phyloP scores from a whole-genome alignment of 2,797 vertebrate species.

The Telmatherina bonti region DNA sequence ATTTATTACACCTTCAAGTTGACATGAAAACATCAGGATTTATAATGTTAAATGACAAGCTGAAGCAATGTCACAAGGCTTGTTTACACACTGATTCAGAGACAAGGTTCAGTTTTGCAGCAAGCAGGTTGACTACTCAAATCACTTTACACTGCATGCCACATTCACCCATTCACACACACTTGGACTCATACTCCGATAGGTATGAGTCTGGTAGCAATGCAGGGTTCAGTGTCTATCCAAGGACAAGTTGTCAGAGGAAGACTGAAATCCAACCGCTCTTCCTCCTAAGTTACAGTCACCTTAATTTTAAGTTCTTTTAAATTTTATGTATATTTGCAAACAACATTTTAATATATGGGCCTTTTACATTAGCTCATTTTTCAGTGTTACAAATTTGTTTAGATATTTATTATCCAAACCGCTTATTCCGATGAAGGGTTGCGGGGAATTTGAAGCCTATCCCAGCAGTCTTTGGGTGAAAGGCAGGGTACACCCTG shows the following conservation, averaged over 20 bases:
- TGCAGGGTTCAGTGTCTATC: too few species aligned
- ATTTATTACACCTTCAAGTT: background rate
- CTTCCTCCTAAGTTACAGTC: too few species aligned
- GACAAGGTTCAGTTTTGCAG: background rate
- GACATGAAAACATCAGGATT: background rate
- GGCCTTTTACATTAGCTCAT: background rate
- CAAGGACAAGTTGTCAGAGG: too few species aligned
- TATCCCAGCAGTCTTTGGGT: too few species aligned
- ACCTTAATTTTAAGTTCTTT: background rate
- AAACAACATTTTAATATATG: background rate
- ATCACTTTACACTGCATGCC: too few species aligned
- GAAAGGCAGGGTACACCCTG: too few species aligned
- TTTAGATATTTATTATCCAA: background rate
- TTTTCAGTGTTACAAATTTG: background rate
- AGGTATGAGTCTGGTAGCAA: too few species aligned
- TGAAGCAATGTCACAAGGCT: background rate
- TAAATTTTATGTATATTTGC: background rate
- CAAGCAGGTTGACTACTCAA: background rate
- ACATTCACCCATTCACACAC: too few species aligned
- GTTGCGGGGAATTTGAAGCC: too few species aligned
- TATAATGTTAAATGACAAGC: background rate
- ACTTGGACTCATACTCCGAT: too few species aligned
- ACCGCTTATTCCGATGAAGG: too few species aligned
- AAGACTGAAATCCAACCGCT: too few species aligned
- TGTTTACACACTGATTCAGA: background rate